Evolutionary conservation across 1,140 invertebrate species (phyloP), one percentile per base, ranked within the genome.

Genomic region (Pogonomyrmex barbatus): DNA sequence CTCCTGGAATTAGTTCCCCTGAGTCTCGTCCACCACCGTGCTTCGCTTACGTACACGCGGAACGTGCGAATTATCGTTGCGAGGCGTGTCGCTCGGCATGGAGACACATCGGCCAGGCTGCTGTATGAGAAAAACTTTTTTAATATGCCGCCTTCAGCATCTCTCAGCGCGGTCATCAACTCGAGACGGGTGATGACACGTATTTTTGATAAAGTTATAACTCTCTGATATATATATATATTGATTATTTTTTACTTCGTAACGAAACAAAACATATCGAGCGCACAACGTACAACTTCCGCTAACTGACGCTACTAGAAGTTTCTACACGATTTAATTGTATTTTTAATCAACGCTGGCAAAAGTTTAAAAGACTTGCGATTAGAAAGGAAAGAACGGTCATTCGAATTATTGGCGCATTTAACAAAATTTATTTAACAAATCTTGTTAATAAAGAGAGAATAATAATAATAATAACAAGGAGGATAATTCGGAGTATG

Each of bases 1-100:
- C 91, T 91, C 85, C 84, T 89, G 91, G 91, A 93, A 92, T 93
- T 93, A 92, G 90, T 92, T 92, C 78, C 75, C 84, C 86, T 56
- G 54, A 3, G 88, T 92, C 24, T 92, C 24, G 24, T 24, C 24
- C 24, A 91, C 88, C 88, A 88, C 65, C 52, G 77, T 5, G 12
- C 8, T 52, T 52, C 36, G 65, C 42, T 68, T 47, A 68, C 24
- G 45, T 54, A 42, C n/a, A 47, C 30, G 24, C 75, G 8, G 24
- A 76, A 36, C 56, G 56, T 56, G 67, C 58, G 52, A 89, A 56
- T 83, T 82, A 81, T 85, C 47, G 75, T 68, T 65, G 24, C 58
- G n/a, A 47, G 5, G 14, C 33, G 33, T n/a, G 45, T n/a, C n/a
- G n/a, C n/a, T n/a, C n/a, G n/a, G n/a, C n/a, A n/a, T n/a, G n/a